Conservation (phyloP, 2,797 vertebrate genomes). For the Sphaeramia orbicularis region DNA sequence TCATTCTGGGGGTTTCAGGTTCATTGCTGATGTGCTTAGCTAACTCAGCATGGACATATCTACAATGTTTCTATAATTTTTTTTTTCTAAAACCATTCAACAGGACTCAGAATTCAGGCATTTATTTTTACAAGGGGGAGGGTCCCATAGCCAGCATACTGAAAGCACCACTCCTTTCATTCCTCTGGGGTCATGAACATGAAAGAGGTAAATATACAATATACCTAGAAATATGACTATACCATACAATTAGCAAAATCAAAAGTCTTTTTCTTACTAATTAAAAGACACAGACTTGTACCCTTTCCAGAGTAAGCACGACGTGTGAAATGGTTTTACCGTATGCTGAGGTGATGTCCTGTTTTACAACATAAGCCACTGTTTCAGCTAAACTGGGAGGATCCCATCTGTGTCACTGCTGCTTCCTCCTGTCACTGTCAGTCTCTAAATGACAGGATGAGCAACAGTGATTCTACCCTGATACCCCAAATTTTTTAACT, state of each 20-base stretch:
- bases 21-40: slow-evolving; percentile 33
- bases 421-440: slow-evolving; percentile 45
- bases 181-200: slow-evolving; percentile 48
- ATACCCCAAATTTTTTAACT: slow-evolving; percentile 17
- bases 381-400: slow-evolving; percentile 33
- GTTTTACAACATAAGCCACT: slow-evolving; percentile 39
- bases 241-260: slow-evolving; percentile 13
- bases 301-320: slow-evolving; percentile 3
- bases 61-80: slow-evolving; percentile 40
- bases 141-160: slow-evolving; percentile 28
- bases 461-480: slow-evolving; percentile 19
- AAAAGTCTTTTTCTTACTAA: slow-evolving; percentile 8
- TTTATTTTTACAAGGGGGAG: slow-evolving; percentile 72
- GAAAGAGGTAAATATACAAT: slow-evolving; percentile 35
- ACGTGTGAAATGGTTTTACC: slow-evolving; percentile 46
- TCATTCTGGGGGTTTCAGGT: slow-evolving; percentile 34
- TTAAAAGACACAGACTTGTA: slow-evolving; percentile 17
- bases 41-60: slow-evolving; percentile 35
- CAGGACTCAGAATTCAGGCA: slow-evolving; percentile 33
- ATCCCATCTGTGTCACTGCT: slow-evolving; percentile 47
- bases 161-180: slow-evolving; percentile 58
- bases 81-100: slow-evolving; percentile 47
- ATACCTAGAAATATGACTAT: slow-evolving; percentile 10
- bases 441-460: slow-evolving; percentile 28
- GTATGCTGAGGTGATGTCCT: slow-evolving; percentile 24